These are phyloP conservation scores for Anastrepha ludens DNA, from an alignment of 1,140 invertebrate species.

Conservation along the genomic window DNA sequence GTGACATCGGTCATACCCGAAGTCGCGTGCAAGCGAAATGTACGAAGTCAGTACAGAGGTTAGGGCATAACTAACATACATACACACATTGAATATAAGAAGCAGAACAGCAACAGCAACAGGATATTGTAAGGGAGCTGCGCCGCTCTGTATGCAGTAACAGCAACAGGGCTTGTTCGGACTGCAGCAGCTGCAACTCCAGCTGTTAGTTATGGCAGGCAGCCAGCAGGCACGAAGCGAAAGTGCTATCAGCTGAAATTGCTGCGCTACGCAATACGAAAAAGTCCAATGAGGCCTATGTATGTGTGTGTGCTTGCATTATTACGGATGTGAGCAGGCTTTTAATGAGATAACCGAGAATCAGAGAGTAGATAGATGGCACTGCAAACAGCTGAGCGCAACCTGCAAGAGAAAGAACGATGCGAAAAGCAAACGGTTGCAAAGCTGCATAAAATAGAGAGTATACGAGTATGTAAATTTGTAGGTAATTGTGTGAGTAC, in stretches of 20 bases:
- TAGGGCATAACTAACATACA: too few species aligned
- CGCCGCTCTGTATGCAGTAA: not conserved
- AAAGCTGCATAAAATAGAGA: not conserved
- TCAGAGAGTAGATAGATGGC: not conserved
- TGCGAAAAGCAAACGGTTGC: too few species aligned
- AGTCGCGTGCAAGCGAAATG: conserved; percentile 3
- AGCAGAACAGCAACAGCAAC: conserved; percentile 16
- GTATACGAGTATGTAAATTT: not conserved
- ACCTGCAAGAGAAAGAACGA: too few species aligned
- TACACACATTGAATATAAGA: not conserved
- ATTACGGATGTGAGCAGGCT: not conserved
- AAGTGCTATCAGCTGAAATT: conserved; percentile 32
- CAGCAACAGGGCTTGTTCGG: not conserved
- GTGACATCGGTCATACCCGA: not conserved
- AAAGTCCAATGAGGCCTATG: not conserved
- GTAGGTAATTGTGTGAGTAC: not conserved
- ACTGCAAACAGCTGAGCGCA: not conserved
- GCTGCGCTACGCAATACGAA: not conserved
- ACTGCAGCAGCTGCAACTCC: conserved; percentile 27
- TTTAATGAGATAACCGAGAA: not conserved
- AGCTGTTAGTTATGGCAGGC: conserved; percentile 31
- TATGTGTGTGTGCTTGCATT: not conserved
- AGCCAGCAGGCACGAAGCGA: not conserved
- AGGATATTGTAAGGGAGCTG: not conserved
- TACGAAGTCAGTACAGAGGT: not conserved